Evolutionary conservation across 2,113 vertebrate species (phyloP), one percentile per base, ranked within the genome.

Genomic region (Cheirogaleus medius): DNA sequence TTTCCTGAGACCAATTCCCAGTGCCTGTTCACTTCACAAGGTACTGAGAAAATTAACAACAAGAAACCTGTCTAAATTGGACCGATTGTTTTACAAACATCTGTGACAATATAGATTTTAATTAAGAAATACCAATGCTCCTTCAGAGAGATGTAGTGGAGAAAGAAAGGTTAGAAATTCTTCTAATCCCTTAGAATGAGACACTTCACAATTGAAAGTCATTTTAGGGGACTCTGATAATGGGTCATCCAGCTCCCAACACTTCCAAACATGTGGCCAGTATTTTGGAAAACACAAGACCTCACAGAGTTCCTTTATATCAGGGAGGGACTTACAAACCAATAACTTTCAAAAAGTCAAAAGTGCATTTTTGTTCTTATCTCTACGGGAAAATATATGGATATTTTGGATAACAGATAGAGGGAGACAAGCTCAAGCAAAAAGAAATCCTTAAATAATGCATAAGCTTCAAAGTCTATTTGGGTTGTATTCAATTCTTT

Each of bases 391-490:
- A 96, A 96, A 44, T 80, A 68, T 44, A 54, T 81, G 58, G 58
- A 6, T 91, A 56, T 91, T 97, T 68, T 86, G 49, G 29, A 87
- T 91, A 87, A 77, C 71, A 49, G 44, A 87, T 34, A 84, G 37
- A 81, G 34, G 39, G 56, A 96, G 83, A 60, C 49, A 87, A 54
- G 17, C 10, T 82, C 32, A 34, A 81, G 58, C 15, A 81, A 58
- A 56, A 92, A 76, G 91, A 63, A 13, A 37, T 32, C 39, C n/a
- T 91, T 95, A 81, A 84, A 63, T 91, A 84, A 80, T 87, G 82
- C 63, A 96, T 93, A 49, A 83, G 73, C 74, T 90, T 97, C 78
- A 97, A 92, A 91, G 90, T 80, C 68, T 83, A 3, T 56, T 86
- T 81, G 83, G 68, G 44, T 81, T 96, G 86, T 37, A 60, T 47